phyloP scores from a whole-genome alignment of 2,113 vertebrate genomes.

The Epinephelus moara region DNA sequence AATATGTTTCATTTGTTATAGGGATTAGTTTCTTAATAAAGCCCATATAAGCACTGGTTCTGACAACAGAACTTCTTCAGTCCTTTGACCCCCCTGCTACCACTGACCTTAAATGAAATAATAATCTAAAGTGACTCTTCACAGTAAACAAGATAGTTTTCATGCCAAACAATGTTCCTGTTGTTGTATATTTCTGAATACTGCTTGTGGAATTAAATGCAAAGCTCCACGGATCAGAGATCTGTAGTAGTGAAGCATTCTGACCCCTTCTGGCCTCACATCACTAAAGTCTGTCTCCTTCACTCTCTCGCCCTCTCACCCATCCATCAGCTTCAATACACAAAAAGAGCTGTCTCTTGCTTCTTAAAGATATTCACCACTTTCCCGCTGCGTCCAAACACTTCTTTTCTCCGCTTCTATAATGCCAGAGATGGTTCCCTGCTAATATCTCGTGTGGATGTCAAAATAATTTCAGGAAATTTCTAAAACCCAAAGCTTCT shows the following conservation, averaged over 20 bases:
- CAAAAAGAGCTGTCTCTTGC: background rate
- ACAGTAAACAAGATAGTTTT: background rate
- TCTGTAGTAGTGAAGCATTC: background rate
- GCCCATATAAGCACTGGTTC: background rate
- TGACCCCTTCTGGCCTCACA: background rate
- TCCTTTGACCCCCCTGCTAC: background rate
- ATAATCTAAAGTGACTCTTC: background rate
- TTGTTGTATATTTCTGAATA: background rate
- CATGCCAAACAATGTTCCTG: background rate
- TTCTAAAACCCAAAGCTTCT: background rate
- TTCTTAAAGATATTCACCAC: background rate
- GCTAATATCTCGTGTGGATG: background rate
- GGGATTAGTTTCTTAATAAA: background rate
- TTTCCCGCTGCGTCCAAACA: background rate
- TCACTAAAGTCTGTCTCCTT: background rate
- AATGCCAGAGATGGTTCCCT: background rate
- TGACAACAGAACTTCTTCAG: background rate
- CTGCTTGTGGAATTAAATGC: constrained; percentile 1
- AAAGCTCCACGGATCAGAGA: constrained; percentile 5
- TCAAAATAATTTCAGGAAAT: constrained; percentile 14
- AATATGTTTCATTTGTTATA: background rate
- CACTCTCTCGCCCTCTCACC: background rate
- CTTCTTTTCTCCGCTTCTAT: background rate
- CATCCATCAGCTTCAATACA: background rate
- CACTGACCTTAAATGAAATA: background rate